These are phyloP conservation scores for Philereme transversata DNA, from an alignment of 2,888 invertebrate genomes.

Conservation along the genomic window DNA sequence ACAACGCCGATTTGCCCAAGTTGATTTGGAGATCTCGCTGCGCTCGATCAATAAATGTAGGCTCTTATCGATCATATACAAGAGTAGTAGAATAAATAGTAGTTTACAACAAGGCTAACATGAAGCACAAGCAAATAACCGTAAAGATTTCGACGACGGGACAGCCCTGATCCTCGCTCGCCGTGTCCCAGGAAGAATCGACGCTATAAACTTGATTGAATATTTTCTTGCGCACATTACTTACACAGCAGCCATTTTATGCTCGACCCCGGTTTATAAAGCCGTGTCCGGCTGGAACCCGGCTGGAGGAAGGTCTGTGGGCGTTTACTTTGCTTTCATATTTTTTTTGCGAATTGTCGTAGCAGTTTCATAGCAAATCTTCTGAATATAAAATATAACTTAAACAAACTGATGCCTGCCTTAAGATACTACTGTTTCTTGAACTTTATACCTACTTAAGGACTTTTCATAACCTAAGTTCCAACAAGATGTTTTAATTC, in stretches of 20 bases:
- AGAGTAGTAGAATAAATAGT: no score
- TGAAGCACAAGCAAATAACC: neutral
- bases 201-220: conserved; percentile 68
- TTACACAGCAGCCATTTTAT: conserved; percentile 25
- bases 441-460: no score
- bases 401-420: no score
- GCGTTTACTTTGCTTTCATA: conserved; percentile 15
- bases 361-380: conserved; percentile 19
- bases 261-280: conserved; percentile 16
- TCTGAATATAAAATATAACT: neutral
- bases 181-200: conserved; percentile 48
- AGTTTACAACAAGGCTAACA: neutral
- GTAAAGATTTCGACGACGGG: conserved; percentile 8
- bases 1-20: no score
- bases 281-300: conserved; percentile 16
- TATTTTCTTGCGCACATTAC: conserved; percentile 57
- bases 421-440: no score
- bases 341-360: conserved; percentile 9
- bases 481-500: no score
- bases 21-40: no score
- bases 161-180: conserved; percentile 26
- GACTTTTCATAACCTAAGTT: no score
- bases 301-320: conserved; percentile 10
- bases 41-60: no score
- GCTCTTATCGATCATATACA: no score